Percentiles rank a stretch among this genome's conserved stretches.
phyloP scores from a whole-genome alignment of 2,888 invertebrate genomes.

The Dugesia japonica region DNA sequence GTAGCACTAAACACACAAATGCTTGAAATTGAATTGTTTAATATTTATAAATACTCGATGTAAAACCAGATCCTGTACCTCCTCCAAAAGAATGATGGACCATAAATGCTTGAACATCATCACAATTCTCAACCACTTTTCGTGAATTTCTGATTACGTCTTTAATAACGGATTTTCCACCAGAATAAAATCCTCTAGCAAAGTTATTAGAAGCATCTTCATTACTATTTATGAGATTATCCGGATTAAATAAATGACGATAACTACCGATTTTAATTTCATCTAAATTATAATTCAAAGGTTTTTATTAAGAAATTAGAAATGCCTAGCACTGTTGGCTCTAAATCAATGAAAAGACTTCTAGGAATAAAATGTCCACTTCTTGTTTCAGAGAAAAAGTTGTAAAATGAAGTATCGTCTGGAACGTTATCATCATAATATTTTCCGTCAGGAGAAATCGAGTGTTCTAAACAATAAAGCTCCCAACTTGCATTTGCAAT shows the following conservation, averaged over 20 bases:
- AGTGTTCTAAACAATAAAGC: background rate
- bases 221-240: constrained; percentile 16
- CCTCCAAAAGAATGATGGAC: constrained; percentile 23
- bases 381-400: background rate
- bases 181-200: constrained; percentile 22
- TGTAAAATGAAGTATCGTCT: background rate
- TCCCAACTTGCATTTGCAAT: constrained; percentile 1
- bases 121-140: constrained; percentile 26
- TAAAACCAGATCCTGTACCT: constrained; percentile 31
- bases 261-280: constrained; percentile 28
- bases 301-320: no score
- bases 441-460: background rate
- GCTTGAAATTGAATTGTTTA: no score
- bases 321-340: background rate
- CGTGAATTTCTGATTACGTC: background rate
- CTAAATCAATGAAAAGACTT: background rate
- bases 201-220: constrained; percentile 33
- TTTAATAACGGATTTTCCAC: constrained; percentile 10
- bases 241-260: constrained; percentile 24
- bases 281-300: no score
- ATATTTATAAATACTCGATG: no score
- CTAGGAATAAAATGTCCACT: background rate
- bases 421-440: background rate
- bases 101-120: constrained; percentile 30
- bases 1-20: background rate